A percentile compares a stretch with the other conserved stretches of the same genome.
phyloP scores from a whole-genome alignment of 2,113 vertebrate genomes.

The Prietella phreatophila region DNA sequence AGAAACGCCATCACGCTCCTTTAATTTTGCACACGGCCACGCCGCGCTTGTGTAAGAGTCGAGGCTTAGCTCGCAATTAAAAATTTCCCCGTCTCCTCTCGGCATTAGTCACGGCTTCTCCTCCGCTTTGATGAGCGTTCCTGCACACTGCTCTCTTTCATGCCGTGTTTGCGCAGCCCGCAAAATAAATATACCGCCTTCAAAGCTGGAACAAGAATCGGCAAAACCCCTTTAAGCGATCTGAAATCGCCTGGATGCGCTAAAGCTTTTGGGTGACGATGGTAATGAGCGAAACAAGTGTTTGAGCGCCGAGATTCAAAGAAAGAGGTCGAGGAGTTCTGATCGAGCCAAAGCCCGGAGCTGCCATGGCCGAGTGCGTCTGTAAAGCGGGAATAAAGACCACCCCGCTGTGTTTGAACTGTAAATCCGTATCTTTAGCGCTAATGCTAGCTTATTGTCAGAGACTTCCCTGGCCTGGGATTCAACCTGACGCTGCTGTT shows the following conservation, averaged over 20 bases:
- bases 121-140: conserved; percentile 22
- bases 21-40: not conserved
- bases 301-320: conserved; percentile 34
- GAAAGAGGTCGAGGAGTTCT: conserved; percentile 50
- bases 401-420: conserved; percentile 68
- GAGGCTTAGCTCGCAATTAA: conserved; percentile 23
- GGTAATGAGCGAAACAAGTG: conserved; percentile 36
- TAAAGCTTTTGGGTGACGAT: conserved; percentile 40
- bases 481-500: conserved; percentile 45
- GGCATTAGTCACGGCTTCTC: not conserved
- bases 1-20: not conserved
- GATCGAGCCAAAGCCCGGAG: conserved; percentile 59
- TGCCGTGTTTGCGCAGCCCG: conserved; percentile 28
- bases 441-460: conserved; percentile 67
- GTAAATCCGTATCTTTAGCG: conserved; percentile 71
- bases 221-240: conserved; percentile 42
- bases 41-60: not conserved
- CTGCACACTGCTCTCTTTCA: conserved; percentile 35
- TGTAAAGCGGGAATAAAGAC: conserved; percentile 68
- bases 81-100: conserved; percentile 7
- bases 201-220: conserved; percentile 42
- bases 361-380: conserved; percentile 61
- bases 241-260: conserved; percentile 29
- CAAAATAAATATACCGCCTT: conserved; percentile 34
- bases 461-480: conserved; percentile 67